Base-by-base conservation (phyloP, 2,113 vertebrate genomes). In the Salvelinus alpinus region DNA sequence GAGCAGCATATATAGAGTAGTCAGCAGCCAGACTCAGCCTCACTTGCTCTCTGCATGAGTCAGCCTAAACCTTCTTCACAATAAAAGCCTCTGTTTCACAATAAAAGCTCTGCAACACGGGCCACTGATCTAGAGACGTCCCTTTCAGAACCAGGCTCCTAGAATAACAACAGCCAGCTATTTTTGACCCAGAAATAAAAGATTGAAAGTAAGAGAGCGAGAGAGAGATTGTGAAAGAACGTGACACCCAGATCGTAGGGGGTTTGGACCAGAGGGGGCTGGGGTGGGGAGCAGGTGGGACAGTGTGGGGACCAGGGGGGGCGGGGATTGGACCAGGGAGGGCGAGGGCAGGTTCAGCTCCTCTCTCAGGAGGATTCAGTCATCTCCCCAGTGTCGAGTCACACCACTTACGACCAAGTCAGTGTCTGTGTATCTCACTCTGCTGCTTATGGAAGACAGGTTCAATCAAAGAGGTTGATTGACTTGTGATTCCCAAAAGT, bases 1-100 rank as follows among this genome's bases (percentile, higher is more conserved):
- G 44, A 51, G 80, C 82, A 81, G 48, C 44, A 87, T 92, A 88
- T 93, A 92, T 92, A 91, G 70, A 78, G 81, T 54, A 4, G 67
- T 1, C 75, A 76, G 82, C 85, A 84, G 82, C 74, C 89, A 88
- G 86, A 88, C 88, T 44, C 78, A 22, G 67, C 66, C 80, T 11
- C 72, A 75, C 79, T 24, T 29, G 25, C 54, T 60, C 47, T 69
- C 70, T 38, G 77, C 83, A 72, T 91, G 90, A 92, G 78, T 93
- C 91, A 92, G 70, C 59, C 76, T 31, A 47, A 69, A 87, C 82
- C 31, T n/a, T 44, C 38, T 44, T 44, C 38, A 66, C 51, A 80
- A 77, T 8, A 59, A 25, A 29, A 51, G 64, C 64, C 16, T 22
- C 62, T 24, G 71, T 80, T 88, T 85, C 88, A 90, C 22, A 91